Base-by-base conservation (phyloP, 2,888 invertebrate species). In the Operophtera brumata region DNA sequence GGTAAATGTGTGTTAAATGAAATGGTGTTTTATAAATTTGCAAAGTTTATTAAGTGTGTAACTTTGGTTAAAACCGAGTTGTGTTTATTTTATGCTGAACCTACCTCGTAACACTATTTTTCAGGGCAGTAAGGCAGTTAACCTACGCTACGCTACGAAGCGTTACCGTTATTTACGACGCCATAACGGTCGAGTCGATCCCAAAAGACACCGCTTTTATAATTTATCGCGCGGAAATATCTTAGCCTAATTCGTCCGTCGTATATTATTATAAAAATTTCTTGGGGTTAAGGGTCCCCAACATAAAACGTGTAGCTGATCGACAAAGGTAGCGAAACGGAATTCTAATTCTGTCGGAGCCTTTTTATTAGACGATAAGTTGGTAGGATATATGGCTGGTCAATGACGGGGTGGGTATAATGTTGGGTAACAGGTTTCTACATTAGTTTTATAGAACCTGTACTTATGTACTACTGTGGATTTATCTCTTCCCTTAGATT, bases 191-290 rank as follows among this genome's bases (percentile, higher is more conserved):
- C 66, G 64, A 59, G 57, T 59, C 65, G 61, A 61, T 57, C 66
- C 62, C 49, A 53, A 63, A 69, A 61, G 59, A 70, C 71, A 73
- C 70, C 71, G 67, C 65, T 71, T 73, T 74, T 73, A 73, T 79
- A 84, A 80, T 81, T 80, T 81, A 81, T 71, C 73, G 67, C 66
- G 67, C 73, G 77, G 74, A 80, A 85, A 86, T 86, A 85, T 81
- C 78, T 78, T 73, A 67, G 73, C 74, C 77, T 83, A 82, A 85
- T 84, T 84, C 81, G 76, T 78, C 64, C 61, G 70, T 73, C 73
- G 82, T 86, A 85, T 84, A 81, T 86, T 84, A 81, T 80, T 78
- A 79, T 80, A 81, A 78, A 78, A 78, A 80, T 78, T 80, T 80
- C 78, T 77, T 77, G 73, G 56, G 75, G 78, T 54, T 77, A 75